Conservation (phyloP, 37 sponge, comb jelly and placozoan genomes). For the Oscarella lobularis region DNA sequence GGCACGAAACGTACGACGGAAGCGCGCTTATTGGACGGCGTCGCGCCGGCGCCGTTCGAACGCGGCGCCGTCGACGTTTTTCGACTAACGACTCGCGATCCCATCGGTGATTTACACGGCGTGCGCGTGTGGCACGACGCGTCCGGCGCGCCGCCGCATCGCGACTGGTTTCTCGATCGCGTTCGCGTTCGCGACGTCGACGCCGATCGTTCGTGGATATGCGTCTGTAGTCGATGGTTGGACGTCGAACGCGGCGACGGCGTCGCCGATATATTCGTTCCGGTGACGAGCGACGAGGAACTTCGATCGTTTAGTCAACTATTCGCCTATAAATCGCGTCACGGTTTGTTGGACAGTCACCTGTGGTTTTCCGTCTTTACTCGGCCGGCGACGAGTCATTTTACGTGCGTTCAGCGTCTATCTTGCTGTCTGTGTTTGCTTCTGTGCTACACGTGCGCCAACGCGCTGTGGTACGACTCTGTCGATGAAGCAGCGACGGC, state of each 20-base stretch:
- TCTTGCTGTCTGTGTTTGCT: background rate
- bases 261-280: background rate
- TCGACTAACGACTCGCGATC: background rate
- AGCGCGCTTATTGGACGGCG: background rate
- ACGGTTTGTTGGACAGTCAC: background rate
- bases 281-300: background rate
- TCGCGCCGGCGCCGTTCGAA: background rate
- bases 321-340: background rate
- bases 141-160: background rate
- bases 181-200: background rate
- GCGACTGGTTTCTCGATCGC: background rate
- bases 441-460: background rate
- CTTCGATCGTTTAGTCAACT: background rate
- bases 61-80: constrained; percentile 3
- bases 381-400: background rate
- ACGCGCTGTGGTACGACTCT: background rate
- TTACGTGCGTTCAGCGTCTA: background rate
- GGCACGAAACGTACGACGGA: background rate
- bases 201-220: background rate
- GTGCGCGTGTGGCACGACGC: background rate
- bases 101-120: background rate
- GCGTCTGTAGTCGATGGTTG: background rate
- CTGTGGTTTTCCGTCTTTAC: background rate
- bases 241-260: background rate
- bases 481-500: background rate